Conservation (phyloP, 2,113 vertebrate genomes). For the Danionella cerebrum region DNA sequence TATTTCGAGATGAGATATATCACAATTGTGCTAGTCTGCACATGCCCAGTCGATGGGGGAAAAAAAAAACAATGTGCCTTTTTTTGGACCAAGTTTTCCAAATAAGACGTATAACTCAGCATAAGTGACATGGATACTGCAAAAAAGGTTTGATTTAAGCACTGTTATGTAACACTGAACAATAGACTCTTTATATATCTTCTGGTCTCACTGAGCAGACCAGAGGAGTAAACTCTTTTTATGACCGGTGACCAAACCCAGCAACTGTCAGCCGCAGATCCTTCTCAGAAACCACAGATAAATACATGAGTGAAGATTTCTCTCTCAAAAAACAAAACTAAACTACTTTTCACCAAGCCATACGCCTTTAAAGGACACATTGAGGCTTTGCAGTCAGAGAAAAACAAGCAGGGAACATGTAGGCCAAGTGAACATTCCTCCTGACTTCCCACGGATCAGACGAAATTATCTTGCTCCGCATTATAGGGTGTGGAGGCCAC, state of each 20-base stretch:
- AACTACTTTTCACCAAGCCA: conserved; percentile 13
- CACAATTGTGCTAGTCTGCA: too few relatives aligned
- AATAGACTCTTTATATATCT: conserved; percentile 14
- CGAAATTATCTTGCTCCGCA: conserved; percentile 20
- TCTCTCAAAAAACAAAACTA: conserved; percentile 29
- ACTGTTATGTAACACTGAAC: conserved; percentile 23
- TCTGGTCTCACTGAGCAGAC: conserved; percentile 40
- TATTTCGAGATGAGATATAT: too few relatives aligned
- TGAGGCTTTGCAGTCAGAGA: conserved; percentile 19
- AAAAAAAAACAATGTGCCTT: too few relatives aligned
- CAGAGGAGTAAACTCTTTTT: conserved; percentile 36
- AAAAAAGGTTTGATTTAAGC: conserved; percentile 26
- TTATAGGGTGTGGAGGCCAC: conserved; percentile 17
- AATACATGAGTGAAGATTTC: conserved; percentile 30
- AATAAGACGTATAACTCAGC: too few relatives aligned
- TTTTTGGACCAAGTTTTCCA: too few relatives aligned
- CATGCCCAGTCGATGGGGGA: too few relatives aligned
- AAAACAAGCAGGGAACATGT: conserved; percentile 13
- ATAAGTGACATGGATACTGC: too few relatives aligned
- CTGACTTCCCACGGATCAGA: conserved; percentile 10
- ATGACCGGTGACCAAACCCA: conserved; percentile 39
- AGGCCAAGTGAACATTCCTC: conserved; percentile 8
- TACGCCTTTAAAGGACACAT: conserved; percentile 21
- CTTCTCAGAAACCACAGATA: conserved; percentile 38
- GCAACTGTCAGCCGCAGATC: conserved; percentile 37